Conservation (phyloP, 2,113 vertebrate genomes). For the Oreotrochilus melanogaster region DNA sequence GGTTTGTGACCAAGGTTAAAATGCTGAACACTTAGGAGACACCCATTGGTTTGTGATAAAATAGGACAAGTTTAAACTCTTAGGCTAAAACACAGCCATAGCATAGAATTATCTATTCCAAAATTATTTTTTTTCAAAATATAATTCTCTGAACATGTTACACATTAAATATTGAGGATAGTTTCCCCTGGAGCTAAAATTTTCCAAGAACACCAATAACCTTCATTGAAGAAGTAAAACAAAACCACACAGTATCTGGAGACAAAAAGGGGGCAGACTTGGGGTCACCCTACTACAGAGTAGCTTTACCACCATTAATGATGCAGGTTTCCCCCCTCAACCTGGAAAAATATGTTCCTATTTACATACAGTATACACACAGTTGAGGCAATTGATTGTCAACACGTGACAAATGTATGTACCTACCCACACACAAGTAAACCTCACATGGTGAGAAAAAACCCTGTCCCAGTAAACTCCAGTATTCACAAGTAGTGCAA, state of each 20-base stretch:
- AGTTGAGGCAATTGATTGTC: constrained; percentile 74
- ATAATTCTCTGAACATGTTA: constrained; percentile 60
- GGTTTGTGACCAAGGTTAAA: constrained; percentile 1
- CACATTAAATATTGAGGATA: constrained; percentile 50
- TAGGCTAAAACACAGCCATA: constrained; percentile 50
- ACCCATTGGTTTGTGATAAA: constrained; percentile 35
- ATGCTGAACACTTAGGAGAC: constrained; percentile 22
- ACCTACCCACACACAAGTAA: constrained; percentile 67
- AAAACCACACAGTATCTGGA: constrained; percentile 53
- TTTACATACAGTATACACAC: constrained; percentile 73
- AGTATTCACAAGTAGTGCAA: constrained; percentile 76
- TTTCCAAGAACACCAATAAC: constrained; percentile 60
- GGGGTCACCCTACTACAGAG: constrained; percentile 38
- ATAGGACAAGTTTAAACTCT: constrained; percentile 54
- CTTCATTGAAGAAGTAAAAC: constrained; percentile 42
- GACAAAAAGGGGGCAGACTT: constrained; percentile 29
- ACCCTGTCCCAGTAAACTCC: constrained; percentile 67
- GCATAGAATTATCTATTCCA: constrained; percentile 57
- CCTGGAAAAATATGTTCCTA: constrained; percentile 64
- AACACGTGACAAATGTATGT: constrained; percentile 71
- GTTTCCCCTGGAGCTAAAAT: constrained; percentile 47
- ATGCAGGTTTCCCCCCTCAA: constrained; percentile 37
- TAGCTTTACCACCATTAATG: constrained; percentile 64
- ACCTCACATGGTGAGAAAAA: constrained; percentile 69
- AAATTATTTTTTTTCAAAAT: constrained; percentile 57